A percentile compares a stretch with the other conserved stretches of the same genome.
These are phyloP conservation scores for Polypterus bichir DNA, from an alignment of 2,113 vertebrate genomes.

Conservation along the genomic window DNA sequence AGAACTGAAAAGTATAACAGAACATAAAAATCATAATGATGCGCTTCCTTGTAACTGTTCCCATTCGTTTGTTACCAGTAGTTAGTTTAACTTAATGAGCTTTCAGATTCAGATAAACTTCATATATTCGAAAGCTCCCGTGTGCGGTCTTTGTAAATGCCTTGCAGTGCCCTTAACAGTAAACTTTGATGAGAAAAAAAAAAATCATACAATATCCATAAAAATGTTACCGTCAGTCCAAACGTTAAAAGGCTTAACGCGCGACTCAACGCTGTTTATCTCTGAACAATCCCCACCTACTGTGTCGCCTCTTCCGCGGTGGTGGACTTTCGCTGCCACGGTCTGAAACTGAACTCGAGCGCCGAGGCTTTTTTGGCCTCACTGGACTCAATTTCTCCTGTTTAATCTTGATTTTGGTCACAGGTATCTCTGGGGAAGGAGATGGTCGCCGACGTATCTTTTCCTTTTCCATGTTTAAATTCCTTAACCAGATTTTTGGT, in stretches of 20 bases:
- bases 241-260: too few species aligned
- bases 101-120: too few species aligned
- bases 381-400: conserved; percentile 45
- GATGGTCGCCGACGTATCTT: conserved; percentile 38
- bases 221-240: background rate
- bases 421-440: conserved; percentile 33
- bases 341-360: conserved; percentile 45
- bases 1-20: too few species aligned
- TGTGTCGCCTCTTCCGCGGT: conserved; percentile 31
- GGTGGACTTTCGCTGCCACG: conserved; percentile 35
- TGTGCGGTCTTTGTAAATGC: too few species aligned
- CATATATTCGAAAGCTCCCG: too few species aligned
- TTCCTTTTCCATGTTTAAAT: conserved; percentile 41
- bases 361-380: conserved; percentile 45
- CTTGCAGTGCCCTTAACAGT: too few species aligned
- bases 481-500: background rate
- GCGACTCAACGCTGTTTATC: background rate
- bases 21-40: too few species aligned
- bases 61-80: too few species aligned
- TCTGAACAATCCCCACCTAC: conserved; percentile 26
- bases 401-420: conserved; percentile 44
- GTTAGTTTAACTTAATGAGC: too few species aligned
- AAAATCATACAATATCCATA: background rate
- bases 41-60: too few species aligned
- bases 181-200: too few species aligned